Evolutionary conservation across 2,888 invertebrate species (phyloP).

Genomic region (Pseudococcus jackbeardsleyi): DNA sequence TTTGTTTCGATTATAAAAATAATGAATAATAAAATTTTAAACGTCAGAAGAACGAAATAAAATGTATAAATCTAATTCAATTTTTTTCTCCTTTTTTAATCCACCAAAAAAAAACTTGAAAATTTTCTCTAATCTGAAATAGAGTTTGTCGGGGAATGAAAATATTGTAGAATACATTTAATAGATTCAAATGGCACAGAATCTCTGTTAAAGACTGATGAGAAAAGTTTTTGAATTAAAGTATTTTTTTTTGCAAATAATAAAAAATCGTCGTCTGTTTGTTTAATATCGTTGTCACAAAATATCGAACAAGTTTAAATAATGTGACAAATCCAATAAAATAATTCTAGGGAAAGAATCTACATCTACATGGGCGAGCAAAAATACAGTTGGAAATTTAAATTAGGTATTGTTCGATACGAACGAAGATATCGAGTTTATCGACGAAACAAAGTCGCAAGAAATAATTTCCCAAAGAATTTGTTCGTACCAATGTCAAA

Average conservation of each 20-base stretch:
- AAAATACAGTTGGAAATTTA: neutral
- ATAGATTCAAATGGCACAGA: constrained; percentile 23
- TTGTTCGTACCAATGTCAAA: neutral
- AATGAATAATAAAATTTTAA: neutral
- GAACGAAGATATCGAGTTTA: neutral
- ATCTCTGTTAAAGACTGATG: constrained; percentile 32
- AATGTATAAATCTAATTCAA: neutral
- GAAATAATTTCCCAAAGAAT: neutral
- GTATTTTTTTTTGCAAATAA: constrained; percentile 39
- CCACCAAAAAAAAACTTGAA: neutral
- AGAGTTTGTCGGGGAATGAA: neutral
- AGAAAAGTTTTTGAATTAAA: constrained; percentile 47
- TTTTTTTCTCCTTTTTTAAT: neutral
- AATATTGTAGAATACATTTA: constrained; percentile 8
- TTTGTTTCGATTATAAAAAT: neutral
- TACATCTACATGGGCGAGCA: neutral
- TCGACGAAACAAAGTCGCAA: neutral
- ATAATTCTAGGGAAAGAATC: constrained; percentile 7
- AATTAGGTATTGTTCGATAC: neutral
- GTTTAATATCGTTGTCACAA: constrained; percentile 25
- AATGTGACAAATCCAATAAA: constrained; percentile 44
- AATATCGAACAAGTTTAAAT: constrained; percentile 42
- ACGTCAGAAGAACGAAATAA: neutral
- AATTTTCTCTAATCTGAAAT: neutral
- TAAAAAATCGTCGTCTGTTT: constrained; percentile 12